These are phyloP conservation scores for Leucoraja ocellata DNA, from an alignment of 2,797 vertebrate species.

Conservation along the genomic window DNA sequence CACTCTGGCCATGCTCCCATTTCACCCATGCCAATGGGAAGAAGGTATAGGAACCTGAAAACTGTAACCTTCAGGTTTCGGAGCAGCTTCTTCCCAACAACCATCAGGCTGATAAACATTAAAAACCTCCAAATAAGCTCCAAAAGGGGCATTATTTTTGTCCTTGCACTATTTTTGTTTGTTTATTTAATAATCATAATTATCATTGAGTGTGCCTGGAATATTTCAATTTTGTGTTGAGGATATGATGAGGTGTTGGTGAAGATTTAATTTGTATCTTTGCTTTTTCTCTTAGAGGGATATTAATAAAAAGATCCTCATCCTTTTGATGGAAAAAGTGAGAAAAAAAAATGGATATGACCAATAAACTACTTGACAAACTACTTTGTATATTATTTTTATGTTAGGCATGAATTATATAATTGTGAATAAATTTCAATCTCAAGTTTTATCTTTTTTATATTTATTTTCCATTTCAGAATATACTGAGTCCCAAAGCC, in stretches of 20 bases:
- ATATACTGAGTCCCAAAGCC: slow-evolving; percentile 88
- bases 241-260: not conserved
- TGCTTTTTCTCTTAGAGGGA: not conserved
- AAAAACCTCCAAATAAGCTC: too few species aligned
- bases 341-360: too few species aligned
- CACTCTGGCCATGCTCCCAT: too few species aligned
- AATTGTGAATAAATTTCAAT: not conserved
- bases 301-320: not conserved
- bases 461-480: slow-evolving; percentile 55
- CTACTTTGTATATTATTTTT: not conserved
- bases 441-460: not conserved
- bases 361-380: not conserved
- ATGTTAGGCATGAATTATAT: not conserved
- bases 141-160: too few species aligned
- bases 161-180: too few species aligned
- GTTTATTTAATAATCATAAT: not conserved
- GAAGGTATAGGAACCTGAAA: too few species aligned
- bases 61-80: too few species aligned
- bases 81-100: too few species aligned
- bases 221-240: not conserved
- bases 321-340: not conserved
- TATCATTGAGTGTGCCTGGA: not conserved
- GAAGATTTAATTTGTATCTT: not conserved
- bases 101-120: too few species aligned
- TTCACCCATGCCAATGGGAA: too few species aligned